Evolutionary conservation across 2,888 invertebrate species (phyloP).

Genomic region (Anthophora plumipes): DNA sequence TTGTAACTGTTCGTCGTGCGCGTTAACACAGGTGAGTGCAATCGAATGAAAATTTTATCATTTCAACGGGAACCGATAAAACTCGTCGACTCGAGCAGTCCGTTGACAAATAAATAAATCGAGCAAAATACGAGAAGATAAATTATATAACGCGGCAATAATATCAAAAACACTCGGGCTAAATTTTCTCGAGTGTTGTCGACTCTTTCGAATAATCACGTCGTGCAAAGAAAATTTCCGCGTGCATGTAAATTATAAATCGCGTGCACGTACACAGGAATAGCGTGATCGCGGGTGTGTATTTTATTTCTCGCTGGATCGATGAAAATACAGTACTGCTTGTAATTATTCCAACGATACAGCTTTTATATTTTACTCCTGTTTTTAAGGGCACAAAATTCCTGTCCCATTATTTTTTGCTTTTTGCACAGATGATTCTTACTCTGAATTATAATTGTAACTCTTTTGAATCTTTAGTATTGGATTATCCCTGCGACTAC

Average conservation of each 20-base stretch:
- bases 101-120: too few species aligned
- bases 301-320: not conserved
- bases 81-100: too few species aligned
- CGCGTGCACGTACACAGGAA: not conserved
- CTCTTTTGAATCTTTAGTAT: too few species aligned
- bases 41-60: not conserved
- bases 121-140: not conserved
- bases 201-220: not conserved
- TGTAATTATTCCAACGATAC: too few species aligned
- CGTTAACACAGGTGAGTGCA: not conserved
- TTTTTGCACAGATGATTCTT: too few species aligned
- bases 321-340: too few species aligned
- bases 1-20: not conserved
- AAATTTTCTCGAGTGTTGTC: not conserved
- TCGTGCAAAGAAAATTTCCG: not conserved
- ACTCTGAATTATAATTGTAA: too few species aligned
- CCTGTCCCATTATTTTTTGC: too few species aligned
- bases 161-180: not conserved
- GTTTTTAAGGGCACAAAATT: too few species aligned
- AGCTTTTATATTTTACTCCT: too few species aligned
- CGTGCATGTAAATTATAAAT: conserved; percentile 1
- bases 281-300: not conserved
- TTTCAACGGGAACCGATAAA: not conserved
- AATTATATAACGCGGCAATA: not conserved
- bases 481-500: too few species aligned